Percentiles rank a stretch among this genome's conserved stretches.
These are phyloP conservation scores for Cantharis lateralis DNA, from an alignment of 2,888 invertebrate species.

Conservation along the genomic window DNA sequence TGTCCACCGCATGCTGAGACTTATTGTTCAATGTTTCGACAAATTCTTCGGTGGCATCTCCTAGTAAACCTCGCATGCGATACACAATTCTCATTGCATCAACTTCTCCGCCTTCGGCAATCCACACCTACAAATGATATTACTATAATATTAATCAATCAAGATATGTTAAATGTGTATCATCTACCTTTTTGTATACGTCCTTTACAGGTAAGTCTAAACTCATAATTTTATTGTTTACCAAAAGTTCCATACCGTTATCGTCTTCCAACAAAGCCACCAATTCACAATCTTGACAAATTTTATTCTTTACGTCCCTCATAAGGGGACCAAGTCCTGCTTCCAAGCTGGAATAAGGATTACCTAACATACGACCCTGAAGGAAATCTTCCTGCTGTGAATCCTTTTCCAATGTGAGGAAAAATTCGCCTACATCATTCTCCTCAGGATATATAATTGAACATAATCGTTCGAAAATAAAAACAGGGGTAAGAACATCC, in stretches of 20 bases:
- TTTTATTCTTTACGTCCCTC: conserved; percentile 99
- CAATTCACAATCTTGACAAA: conserved; percentile 96
- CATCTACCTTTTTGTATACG: conserved; percentile 71
- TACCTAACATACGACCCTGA: conserved; percentile 95
- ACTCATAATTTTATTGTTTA: conserved; percentile 97
- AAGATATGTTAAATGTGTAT: conserved; percentile 5
- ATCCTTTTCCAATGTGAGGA: conserved; percentile 95
- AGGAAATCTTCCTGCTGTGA: conserved; percentile 99
- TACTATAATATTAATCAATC: background rate
- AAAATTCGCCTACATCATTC: conserved; percentile 96
- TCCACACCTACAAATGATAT: conserved; percentile 71
- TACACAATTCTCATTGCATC: conserved; percentile 98
- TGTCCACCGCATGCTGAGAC: conserved; percentile 85
- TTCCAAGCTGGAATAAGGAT: conserved; percentile 94
- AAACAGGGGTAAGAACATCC: conserved; percentile 95
- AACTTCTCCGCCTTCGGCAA: conserved; percentile 85
- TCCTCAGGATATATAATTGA: conserved; percentile 98
- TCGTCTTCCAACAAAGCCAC: conserved; percentile 98
- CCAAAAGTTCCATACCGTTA: conserved; percentile 96
- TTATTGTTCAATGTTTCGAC: conserved; percentile 90
- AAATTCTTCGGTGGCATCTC: conserved; percentile 99
- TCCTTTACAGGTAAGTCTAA: conserved; percentile 95
- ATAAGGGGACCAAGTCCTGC: conserved; percentile 95
- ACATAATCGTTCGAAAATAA: conserved; percentile 95
- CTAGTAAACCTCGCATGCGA: conserved; percentile 95